Evolutionary conservation across 2,888 invertebrate genomes (phyloP).

Genomic region (Busseola fusca): DNA sequence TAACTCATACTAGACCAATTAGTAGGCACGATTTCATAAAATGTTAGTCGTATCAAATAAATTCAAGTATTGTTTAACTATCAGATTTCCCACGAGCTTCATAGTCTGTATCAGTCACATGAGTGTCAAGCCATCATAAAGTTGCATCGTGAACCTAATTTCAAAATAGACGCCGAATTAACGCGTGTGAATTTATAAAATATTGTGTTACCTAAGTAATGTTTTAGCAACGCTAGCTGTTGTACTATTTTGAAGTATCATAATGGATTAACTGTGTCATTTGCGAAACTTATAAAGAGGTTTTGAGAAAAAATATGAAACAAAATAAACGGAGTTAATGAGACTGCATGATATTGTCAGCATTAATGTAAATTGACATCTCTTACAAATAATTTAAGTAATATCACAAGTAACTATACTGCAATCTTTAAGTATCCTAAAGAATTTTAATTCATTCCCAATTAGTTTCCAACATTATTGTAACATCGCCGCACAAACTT

Average conservation of each 20-base stretch:
- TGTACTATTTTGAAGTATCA: conserved; percentile 13
- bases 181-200: conserved; percentile 57
- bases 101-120: conserved; percentile 45
- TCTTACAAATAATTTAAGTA: neutral
- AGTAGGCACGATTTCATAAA: conserved; percentile 55
- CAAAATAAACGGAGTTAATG: neutral
- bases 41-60: conserved; percentile 37
- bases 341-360: neutral
- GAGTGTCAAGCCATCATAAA: conserved; percentile 48
- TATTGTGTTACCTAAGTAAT: conserved; percentile 47
- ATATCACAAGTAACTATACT: neutral
- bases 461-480: conserved; percentile 35
- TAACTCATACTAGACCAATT: conserved; percentile 24
- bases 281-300: neutral
- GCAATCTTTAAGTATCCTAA: neutral
- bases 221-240: conserved; percentile 28
- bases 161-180: conserved; percentile 52
- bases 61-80: conserved; percentile 48
- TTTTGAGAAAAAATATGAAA: neutral
- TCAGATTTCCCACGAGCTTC: conserved; percentile 58
- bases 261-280: conserved; percentile 1
- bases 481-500: conserved; percentile 2
- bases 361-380: neutral
- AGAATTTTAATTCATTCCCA: conserved; percentile 32
- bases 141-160: conserved; percentile 52